Evolutionary conservation across 1,140 invertebrate genomes (phyloP).

Genomic region (Drosophila sucinea): DNA sequence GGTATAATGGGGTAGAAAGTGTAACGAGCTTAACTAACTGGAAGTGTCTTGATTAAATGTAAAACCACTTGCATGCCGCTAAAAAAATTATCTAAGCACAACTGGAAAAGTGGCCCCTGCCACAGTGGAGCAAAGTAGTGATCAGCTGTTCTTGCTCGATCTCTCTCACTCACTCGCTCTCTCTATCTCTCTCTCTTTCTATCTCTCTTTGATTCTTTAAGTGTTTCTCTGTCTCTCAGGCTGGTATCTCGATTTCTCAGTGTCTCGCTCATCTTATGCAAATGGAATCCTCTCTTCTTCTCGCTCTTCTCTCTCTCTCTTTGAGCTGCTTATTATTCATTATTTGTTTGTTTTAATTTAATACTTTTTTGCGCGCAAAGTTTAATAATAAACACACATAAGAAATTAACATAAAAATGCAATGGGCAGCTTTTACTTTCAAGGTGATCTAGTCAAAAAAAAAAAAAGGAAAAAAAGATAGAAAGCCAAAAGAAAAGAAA

Average conservation of each 20-base stretch:
- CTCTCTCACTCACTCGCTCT: constrained; percentile 34
- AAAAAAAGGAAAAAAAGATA: constrained; percentile 5
- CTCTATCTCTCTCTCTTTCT: constrained; percentile 4
- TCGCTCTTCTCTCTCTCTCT: constrained; percentile 51
- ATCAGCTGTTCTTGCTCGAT: constrained; percentile 52
- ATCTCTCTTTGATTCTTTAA: neutral
- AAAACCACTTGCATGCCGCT: constrained; percentile 73
- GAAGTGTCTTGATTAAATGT: constrained; percentile 63
- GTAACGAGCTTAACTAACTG: constrained; percentile 63
- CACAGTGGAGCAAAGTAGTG: constrained; percentile 21
- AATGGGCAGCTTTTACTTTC: constrained; percentile 75
- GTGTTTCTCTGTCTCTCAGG: neutral
- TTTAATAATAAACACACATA: constrained; percentile 30
- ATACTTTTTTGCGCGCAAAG: constrained; percentile 75
- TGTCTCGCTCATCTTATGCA: constrained; percentile 58
- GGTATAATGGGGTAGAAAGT: constrained; percentile 40
- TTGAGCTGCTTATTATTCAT: constrained; percentile 70
- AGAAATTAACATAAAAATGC: constrained; percentile 76
- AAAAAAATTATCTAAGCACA: constrained; percentile 77
- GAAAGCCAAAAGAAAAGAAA: constrained; percentile 8
- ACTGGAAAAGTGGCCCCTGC: constrained; percentile 10
- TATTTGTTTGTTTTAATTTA: constrained; percentile 82
- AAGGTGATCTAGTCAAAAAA: constrained; percentile 58
- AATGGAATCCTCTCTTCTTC: constrained; percentile 42
- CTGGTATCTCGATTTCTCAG: constrained; percentile 20